Evolutionary conservation across 35 echinoderm and acorn worm species (phyloP).

Genomic region (Diadema setosum): DNA sequence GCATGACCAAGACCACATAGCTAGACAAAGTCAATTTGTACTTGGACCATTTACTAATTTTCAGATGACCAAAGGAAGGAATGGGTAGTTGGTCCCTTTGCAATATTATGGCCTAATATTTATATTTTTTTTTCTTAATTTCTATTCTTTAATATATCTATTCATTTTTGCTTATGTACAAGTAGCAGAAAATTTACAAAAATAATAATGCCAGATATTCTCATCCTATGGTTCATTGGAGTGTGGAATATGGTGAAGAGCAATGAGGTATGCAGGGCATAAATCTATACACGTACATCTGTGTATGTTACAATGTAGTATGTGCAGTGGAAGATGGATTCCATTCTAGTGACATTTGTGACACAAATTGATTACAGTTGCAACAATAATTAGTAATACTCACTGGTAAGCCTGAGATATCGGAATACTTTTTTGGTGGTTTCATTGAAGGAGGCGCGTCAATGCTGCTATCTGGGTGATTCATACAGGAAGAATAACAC

Average conservation of each 20-base stretch:
- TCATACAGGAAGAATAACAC: not conserved
- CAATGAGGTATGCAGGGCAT: not conserved
- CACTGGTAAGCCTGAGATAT: slow-evolving; percentile 88
- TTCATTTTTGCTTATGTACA: too few relatives aligned
- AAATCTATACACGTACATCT: not conserved
- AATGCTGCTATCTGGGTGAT: slow-evolving; percentile 75
- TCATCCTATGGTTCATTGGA: not conserved
- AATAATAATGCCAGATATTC: too few relatives aligned
- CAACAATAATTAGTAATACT: not conserved
- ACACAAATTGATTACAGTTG: not conserved
- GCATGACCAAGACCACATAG: too few relatives aligned
- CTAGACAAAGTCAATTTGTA: too few relatives aligned
- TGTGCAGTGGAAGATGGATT: not conserved
- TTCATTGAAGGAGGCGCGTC: slow-evolving; percentile 89
- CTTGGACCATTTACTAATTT: too few relatives aligned
- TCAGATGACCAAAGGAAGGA: too few relatives aligned
- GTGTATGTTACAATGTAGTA: not conserved
- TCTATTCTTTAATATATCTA: too few relatives aligned
- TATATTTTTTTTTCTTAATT: too few relatives aligned
- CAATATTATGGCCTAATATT: too few relatives aligned
- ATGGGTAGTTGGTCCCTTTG: too few relatives aligned
- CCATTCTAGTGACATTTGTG: too few relatives aligned
- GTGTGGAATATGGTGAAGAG: not conserved
- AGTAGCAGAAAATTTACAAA: too few relatives aligned
- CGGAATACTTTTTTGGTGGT: slow-evolving; percentile 96